Evolutionary conservation across 37 sponge, comb jelly and placozoan species (phyloP), one percentile per base, ranked within the genome.

Genomic region (Halisarca cf. caerulea): DNA sequence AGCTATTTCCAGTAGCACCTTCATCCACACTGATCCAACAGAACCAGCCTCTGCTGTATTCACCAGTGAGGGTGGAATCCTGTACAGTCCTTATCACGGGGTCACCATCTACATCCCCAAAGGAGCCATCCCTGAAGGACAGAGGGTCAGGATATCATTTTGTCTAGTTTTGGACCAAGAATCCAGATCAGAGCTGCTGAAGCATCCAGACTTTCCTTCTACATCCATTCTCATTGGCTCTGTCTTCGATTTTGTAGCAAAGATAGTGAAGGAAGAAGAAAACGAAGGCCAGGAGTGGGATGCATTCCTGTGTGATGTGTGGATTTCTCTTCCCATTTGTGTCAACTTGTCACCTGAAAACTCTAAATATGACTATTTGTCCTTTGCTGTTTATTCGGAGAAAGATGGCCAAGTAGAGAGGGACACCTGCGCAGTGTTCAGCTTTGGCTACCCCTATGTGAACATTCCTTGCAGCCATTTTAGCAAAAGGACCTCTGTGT

Each of bases 381-480:
- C 77, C 5, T 32, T 40, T 23, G 8, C 24, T 1, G 77, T 74
- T 1, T 23, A 36, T 23, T 74, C 77, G 2, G 45, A 74, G 3
- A 74, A 37, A 1, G 9, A 14, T 18, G 77, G 77, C 1, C 1
- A 40, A 24, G 77, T 74, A 21, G 25, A 25, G 77, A 38, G 39
- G 77, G 45, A 74, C 37, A 14, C 0, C 2, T n/a, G 17, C n/a
- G 77, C 77, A 14, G 41, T 74, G 7, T 74, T 74, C 77, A 41
- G 77, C 42, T n/a, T 25, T 1, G 77, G 44, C 77, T 74, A 74
- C 77, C 77, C 77, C 24, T 74, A 74, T 7, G 77, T 74, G 23
- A 74, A 74, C 25, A 33, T 74, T 7, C 77, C 77, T 21, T 1
- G 36, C 2, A 41, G 42, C 44, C 77, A 74, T 44, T 74, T 74